These are phyloP conservation scores for Muscicapa comitata DNA, from an alignment of 2,797 vertebrate genomes.

Conservation along the genomic window DNA sequence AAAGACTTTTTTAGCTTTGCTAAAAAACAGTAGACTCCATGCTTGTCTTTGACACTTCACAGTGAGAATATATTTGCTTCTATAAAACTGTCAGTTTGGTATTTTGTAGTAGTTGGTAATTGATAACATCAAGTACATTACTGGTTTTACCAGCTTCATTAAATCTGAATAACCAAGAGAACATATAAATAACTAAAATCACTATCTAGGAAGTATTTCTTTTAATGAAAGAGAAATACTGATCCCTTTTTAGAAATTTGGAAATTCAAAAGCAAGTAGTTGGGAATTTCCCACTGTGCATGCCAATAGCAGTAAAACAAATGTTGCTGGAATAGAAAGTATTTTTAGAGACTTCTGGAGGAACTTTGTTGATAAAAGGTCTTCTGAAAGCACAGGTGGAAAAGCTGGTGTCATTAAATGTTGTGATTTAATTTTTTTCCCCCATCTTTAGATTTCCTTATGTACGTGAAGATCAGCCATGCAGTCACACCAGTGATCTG, in stretches of 20 bases:
- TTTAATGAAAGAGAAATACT: background rate
- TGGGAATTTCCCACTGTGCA: background rate
- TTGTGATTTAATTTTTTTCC: background rate
- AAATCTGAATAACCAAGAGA: background rate
- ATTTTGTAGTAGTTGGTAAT: background rate
- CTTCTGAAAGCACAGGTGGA: background rate
- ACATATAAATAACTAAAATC: background rate
- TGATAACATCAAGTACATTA: background rate
- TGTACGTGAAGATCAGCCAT: background rate
- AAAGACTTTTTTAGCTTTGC: background rate
- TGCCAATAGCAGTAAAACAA: background rate
- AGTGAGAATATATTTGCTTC: background rate
- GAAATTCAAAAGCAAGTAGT: background rate
- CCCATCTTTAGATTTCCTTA: background rate
- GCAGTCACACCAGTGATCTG: background rate
- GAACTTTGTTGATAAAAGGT: background rate
- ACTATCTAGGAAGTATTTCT: background rate
- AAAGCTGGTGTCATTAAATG: background rate
- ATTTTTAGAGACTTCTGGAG: background rate
- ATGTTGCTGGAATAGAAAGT: background rate
- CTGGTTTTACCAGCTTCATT: background rate
- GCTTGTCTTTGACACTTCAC: background rate
- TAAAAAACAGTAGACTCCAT: background rate
- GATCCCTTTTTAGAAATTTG: background rate
- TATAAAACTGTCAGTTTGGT: background rate